Percentiles rank a stretch among this genome's conserved stretches.
Evolutionary conservation across 2,797 vertebrate genomes (phyloP).

Genomic region (Tarsius wallacei): DNA sequence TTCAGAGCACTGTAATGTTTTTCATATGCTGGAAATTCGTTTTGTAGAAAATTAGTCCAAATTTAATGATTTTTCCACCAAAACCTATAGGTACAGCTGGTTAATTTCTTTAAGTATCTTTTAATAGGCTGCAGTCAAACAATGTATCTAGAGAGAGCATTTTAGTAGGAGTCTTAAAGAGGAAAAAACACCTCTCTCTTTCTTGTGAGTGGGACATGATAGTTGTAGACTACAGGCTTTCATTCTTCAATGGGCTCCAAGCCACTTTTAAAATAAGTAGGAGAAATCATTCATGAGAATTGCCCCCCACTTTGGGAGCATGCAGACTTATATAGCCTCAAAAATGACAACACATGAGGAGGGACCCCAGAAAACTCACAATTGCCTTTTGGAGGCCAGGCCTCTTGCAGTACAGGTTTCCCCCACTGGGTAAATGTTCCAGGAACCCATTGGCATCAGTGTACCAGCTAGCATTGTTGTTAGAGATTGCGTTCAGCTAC

Average conservation of each 20-base stretch:
- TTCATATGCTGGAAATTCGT: not conserved
- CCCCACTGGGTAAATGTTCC: too few species aligned
- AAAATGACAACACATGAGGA: not conserved
- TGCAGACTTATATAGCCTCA: not conserved
- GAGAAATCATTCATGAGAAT: not conserved
- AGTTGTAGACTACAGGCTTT: not conserved
- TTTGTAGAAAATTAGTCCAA: constrained; percentile 23
- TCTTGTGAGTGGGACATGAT: not conserved
- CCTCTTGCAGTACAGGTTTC: too few species aligned
- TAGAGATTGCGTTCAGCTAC: too few species aligned
- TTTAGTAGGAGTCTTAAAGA: constrained; percentile 28
- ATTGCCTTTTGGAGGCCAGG: too few species aligned
- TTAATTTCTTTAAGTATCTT: constrained; percentile 56
- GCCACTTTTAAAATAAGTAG: not conserved
- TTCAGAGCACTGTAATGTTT: not conserved
- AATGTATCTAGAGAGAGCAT: not conserved
- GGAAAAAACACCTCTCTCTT: not conserved
- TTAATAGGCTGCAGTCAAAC: not conserved
- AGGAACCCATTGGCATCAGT: too few species aligned
- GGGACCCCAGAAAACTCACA: too few species aligned
- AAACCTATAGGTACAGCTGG: not conserved
- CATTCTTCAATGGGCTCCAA: not conserved
- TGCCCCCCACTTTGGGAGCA: not conserved
- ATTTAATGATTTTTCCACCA: constrained; percentile 9
- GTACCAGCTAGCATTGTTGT: too few species aligned